Base-by-base conservation (phyloP, 2,113 vertebrate species). In the Psammodynastes pulverulentus region DNA sequence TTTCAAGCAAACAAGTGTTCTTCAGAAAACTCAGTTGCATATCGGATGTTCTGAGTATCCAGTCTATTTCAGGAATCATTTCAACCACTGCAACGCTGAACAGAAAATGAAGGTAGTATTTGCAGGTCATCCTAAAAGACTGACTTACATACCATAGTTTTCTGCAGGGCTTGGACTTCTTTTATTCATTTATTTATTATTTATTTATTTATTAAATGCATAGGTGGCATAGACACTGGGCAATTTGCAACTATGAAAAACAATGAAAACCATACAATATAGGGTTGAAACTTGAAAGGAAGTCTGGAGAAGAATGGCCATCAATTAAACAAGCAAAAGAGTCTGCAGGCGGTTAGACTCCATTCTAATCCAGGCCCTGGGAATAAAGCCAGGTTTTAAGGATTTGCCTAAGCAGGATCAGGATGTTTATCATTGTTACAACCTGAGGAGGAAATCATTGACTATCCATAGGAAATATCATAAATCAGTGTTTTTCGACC, bases 381-480 rank as follows among this genome's bases (percentile, higher is more conserved):
- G 34, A 17, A 79, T 79, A 79, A 79, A 79, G 34, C 67, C 67
- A 79, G 6, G 34, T 79, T 79, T 79, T 79, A 79, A 79, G 34
- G 67, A 39, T n/a, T 79, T 79, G 67, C 17, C 67, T 21, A 79
- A 39, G 17, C 2, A 39, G n/a, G n/a, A 34, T 19, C 67, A 39
- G 67, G 15, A 72, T 72, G n/a, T 84, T 45, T 84, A 9, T 94
- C 93, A 89, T 53, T 93, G n/a, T 92, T 91, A 94, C 1, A 91
- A 91, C 92, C 94, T 96, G 94, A 96, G 46, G 93, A 88, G 48
- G 90, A 24, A 94, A 87, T 85, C 87, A 84, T 87, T 45, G 0
- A 58, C 51, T 1, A 92, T 95, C 90, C 24, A 39, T 24, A 46
- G 49, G 39, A 3, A 62, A 6, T 94, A 21, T 46, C 92, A 86